Evolutionary conservation across 1,140 invertebrate species (phyloP).

Genomic region (Tetragnatha versicolor): DNA sequence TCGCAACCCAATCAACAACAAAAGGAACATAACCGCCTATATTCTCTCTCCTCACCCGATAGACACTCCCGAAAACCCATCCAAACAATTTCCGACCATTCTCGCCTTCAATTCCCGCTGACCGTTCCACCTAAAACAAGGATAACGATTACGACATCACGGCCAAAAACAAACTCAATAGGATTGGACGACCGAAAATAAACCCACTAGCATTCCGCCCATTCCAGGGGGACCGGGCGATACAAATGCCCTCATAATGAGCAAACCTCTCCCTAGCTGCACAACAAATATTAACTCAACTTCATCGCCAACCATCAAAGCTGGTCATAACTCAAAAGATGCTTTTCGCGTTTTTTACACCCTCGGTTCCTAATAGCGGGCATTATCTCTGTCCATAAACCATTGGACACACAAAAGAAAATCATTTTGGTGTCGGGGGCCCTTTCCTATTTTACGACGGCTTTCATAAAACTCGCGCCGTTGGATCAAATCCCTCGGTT

Average conservation of each 20-base stretch:
- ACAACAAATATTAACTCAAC: conserved; percentile 2
- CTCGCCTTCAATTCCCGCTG: no score
- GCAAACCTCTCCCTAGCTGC: neutral
- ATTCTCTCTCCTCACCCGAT: no score
- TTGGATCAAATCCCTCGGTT: neutral
- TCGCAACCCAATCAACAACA: no score
- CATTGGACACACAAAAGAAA: conserved; percentile 11
- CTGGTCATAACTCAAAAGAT: conserved; percentile 15
- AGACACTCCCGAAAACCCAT: no score
- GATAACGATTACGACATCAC: no score
- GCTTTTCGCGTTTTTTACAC: conserved; percentile 17
- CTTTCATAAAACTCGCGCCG: conserved; percentile 24
- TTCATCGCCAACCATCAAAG: neutral
- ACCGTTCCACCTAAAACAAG: no score
- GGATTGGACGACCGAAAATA: neutral
- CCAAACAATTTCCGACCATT: no score
- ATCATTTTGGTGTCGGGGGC: conserved; percentile 19
- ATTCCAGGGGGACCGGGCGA: neutral
- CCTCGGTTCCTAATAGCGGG: neutral
- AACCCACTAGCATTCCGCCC: neutral
- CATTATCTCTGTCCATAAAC: conserved; percentile 37
- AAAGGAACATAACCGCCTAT: no score
- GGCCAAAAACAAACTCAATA: neutral
- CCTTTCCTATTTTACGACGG: conserved; percentile 21
- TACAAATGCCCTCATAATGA: neutral